Percentiles rank a stretch among this genome's conserved stretches.
phyloP scores from a whole-genome alignment of 2,113 vertebrate species.

The Mesoclemmys tuberculata region DNA sequence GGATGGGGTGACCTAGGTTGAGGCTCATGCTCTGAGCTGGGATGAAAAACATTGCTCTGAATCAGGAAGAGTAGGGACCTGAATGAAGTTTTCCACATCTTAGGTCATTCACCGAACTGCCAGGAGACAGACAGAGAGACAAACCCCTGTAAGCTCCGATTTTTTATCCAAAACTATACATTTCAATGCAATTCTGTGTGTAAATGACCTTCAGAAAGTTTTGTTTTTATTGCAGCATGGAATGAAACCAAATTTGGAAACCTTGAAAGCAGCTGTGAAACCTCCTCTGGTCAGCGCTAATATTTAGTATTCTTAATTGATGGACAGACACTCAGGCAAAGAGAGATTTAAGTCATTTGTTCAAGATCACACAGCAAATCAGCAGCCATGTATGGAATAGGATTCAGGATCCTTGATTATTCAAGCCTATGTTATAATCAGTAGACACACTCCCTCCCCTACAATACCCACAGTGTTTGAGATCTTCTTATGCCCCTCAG shows the following conservation, averaged over 20 bases:
- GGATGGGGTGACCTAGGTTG: neutral
- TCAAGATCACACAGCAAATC: neutral
- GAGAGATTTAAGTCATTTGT: neutral
- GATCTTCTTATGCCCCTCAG: neutral
- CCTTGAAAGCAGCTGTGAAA: neutral
- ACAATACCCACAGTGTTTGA: neutral
- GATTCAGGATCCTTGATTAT: accelerated
- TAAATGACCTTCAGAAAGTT: neutral
- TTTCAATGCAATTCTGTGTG: neutral
- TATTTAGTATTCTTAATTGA: neutral
- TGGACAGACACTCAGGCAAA: neutral
- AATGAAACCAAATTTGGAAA: neutral
- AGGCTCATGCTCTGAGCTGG: neutral
- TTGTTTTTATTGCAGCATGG: neutral
- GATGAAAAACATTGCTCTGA: neutral
- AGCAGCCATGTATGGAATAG: neutral
- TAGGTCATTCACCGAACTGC: neutral
- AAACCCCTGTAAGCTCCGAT: neutral
- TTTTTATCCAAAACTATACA: neutral
- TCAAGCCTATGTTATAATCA: neutral
- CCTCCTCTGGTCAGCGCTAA: neutral
- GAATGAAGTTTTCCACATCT: neutral
- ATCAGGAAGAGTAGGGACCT: neutral
- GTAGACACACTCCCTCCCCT: neutral
- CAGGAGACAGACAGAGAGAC: neutral